These are phyloP conservation scores for Melanotaenia nigrans DNA, from an alignment of 2,797 vertebrate genomes.

Conservation along the genomic window DNA sequence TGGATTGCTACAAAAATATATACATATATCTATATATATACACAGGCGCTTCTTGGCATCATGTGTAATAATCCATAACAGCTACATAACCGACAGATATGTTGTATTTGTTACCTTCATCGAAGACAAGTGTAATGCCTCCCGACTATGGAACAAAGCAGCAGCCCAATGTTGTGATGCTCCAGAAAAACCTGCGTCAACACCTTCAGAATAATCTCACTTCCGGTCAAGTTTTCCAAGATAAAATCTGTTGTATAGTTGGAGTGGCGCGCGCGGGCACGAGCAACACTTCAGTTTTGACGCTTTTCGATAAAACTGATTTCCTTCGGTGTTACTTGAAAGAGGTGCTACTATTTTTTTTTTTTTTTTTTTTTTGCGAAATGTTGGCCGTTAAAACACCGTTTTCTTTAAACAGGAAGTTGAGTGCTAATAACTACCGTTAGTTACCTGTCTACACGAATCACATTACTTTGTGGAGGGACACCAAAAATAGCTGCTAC, in stretches of 20 bases:
- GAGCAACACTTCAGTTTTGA: not conserved
- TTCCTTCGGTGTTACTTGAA: not conserved
- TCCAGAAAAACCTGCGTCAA: conserved; percentile 29
- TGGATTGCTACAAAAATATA: not conserved
- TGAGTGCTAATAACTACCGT: not conserved
- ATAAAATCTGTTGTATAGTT: conserved; percentile 26
- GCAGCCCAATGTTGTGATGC: conserved; percentile 70
- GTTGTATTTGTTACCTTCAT: conserved; percentile 64
- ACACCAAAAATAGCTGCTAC: conserved; percentile 13
- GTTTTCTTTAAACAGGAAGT: conserved; percentile 22
- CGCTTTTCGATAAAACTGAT: not conserved
- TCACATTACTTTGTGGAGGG: conserved; percentile 1
- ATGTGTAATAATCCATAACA: not conserved
- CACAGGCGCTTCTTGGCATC: not conserved
- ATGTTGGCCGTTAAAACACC: not conserved
- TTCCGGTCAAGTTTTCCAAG: conserved; percentile 50
- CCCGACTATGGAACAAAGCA: conserved; percentile 61
- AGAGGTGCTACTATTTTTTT: no score
- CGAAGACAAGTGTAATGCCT: conserved; percentile 54
- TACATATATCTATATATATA: not conserved
- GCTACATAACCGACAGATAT: accelerated
- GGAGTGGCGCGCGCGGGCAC: not conserved
- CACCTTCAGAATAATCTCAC: accelerated
- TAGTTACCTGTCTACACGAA: not conserved
- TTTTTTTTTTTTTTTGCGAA: not conserved